Evolutionary conservation across 2,888 invertebrate genomes (phyloP).

Genomic region (Cryptocephalus primarius): DNA sequence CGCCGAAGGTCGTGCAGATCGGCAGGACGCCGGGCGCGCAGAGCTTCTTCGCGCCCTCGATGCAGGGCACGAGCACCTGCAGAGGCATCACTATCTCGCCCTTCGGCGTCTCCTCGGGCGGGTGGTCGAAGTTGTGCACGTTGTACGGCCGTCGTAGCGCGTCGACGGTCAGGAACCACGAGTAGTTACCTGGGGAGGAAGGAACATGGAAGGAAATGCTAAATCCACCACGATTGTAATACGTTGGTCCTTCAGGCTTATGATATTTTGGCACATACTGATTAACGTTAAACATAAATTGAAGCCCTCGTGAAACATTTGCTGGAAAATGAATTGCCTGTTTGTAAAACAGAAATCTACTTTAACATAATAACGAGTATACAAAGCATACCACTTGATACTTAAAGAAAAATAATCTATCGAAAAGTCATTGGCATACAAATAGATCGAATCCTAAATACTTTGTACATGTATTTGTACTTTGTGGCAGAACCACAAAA

Average conservation of each 20-base stretch:
- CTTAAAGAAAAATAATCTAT: no score
- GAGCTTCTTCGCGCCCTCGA: slow-evolving; percentile 25
- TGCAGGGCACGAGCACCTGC: slow-evolving; percentile 25
- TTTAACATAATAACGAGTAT: not conserved
- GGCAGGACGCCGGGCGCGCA: slow-evolving; percentile 26
- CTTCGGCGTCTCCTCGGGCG: slow-evolving; percentile 22
- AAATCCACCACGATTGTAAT: no score
- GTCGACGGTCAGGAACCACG: slow-evolving; percentile 27
- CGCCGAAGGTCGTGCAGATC: slow-evolving; percentile 27
- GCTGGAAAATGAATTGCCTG: no score
- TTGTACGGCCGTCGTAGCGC: slow-evolving; percentile 23
- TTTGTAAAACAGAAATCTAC: not conserved
- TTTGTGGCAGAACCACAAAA: no score
- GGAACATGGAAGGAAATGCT: not conserved
- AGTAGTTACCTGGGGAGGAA: slow-evolving; percentile 10
- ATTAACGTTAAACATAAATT: no score
- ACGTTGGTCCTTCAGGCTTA: no score
- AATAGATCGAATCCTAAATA: no score
- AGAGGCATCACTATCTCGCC: slow-evolving; percentile 28
- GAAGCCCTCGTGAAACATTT: no score
- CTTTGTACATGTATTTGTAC: no score
- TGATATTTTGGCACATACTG: no score
- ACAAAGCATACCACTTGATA: not conserved
- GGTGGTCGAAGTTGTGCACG: slow-evolving; percentile 28
- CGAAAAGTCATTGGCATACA: no score